Evolutionary conservation across 2,888 invertebrate species (phyloP), one percentile per base, ranked within the genome.

Genomic region (Brachylomia viminalis): DNA sequence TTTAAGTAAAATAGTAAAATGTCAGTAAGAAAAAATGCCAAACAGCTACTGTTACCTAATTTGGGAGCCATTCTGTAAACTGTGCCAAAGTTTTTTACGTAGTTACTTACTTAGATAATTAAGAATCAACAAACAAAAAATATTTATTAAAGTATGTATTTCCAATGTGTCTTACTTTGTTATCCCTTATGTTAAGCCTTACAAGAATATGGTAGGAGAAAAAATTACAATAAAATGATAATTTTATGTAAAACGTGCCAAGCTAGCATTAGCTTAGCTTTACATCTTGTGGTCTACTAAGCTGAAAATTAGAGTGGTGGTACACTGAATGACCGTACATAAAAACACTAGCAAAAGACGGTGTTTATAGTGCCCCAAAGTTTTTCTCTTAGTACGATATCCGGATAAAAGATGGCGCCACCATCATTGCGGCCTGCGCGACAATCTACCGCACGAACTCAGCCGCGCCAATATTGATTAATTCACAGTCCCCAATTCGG

Each of bases 391-490:
- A 33, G 1, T 68, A 52, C 58, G 2, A 0, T 0, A 59, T 11
- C 4, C 11, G 0, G 8, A 42, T 42, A 65, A 59, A 15, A 88
- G 87, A 88, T 88, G 88, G 74, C 86, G 81, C 33, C 11, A 69
- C 52, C 0, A 47, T 67, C 79, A 76, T 65, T 86, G 87, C 87
- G 52, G 88, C 68, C 78, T 88, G 88, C 86, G 87, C 87, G 86
- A 67, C 45, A 76, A 66, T 67, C 49, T 61, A 49, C 65, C 42
- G 65, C 82, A 77, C 80, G 82, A 84, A 77, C 79, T 79, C 71
- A 79, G 77, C 74, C 78, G 84, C 89, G 85, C 73, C 79, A 80
- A 71, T 88, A 88, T 88, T 86, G 88, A 88, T 88, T 89, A 59
- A 66, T 72, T 80, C 72, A 69, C 80, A 47, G 47, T 58, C 52